phyloP scores from a whole-genome alignment of 2,113 vertebrate genomes.

The Boleophthalmus pectinirostris region DNA sequence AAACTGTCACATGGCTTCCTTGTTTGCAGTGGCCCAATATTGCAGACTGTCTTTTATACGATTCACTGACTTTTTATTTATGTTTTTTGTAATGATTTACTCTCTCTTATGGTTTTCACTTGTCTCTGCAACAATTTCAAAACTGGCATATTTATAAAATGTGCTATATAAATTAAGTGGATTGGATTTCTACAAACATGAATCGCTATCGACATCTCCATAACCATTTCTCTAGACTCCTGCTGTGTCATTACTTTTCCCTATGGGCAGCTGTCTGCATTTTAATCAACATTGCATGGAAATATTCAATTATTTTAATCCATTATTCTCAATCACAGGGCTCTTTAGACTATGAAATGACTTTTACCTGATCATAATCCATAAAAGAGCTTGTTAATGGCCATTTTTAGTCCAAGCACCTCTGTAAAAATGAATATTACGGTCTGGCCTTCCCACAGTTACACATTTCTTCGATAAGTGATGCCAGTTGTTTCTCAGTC shows the following conservation, averaged over 20 bases:
- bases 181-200: too few relatives aligned
- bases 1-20: too few relatives aligned
- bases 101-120: too few relatives aligned
- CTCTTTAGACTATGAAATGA: background rate
- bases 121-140: too few relatives aligned
- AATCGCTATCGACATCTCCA: background rate
- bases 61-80: too few relatives aligned
- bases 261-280: background rate
- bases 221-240: background rate
- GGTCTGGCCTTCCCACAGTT: background rate
- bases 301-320: background rate
- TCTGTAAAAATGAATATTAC: background rate
- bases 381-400: background rate
- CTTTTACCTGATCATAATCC: background rate
- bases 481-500: background rate
- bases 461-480: background rate
- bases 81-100: too few relatives aligned
- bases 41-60: too few relatives aligned
- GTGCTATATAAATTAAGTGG: too few relatives aligned
- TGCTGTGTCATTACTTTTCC: background rate
- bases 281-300: background rate
- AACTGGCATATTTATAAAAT: too few relatives aligned
- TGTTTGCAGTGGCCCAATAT: too few relatives aligned
- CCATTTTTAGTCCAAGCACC: background rate
- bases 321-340: background rate